Evolutionary conservation across 2,888 invertebrate species (phyloP), one percentile per base, ranked within the genome.

Genomic region (Cantharis rustica): DNA sequence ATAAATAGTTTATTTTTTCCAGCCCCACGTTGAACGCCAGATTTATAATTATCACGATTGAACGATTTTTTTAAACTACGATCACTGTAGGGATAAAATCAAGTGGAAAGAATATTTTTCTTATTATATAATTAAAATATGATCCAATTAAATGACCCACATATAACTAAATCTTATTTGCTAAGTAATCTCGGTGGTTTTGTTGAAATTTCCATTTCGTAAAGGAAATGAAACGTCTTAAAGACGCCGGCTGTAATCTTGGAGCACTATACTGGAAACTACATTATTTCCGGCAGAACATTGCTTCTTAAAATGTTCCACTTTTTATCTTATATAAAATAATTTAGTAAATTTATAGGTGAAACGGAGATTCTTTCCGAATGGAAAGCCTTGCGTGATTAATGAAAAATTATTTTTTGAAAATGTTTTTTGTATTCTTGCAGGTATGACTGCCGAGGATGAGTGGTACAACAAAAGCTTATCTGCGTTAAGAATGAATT

Each of bases 401-500:
- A 47, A 47, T 47, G 47, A 23, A 9, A 23, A 23, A 23, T 23
- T 23, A 5, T 9, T 23, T 23, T 23, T 23, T 9, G 9, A 17
- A 23, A 1, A 16, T 63, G 16, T 13, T 47, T 47, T n/a, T 47
- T 9, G n/a, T 31, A 78, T 80, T 78, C 72, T 88, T 87, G 61
- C 90, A 96, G 97, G 96, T 83, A 96, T 96, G 95, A 95, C 94
- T 82, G 94, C 96, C 69, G 96, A 96, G 88, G 98, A 96, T 88
- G 98, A 98, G 89, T 98, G 98, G 98, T 98, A 98, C 92, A 98
- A 98, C 91, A 98, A 98, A 90, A 97, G 97, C 86, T 91, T 98
- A 86, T 98, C 98, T 77, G 98, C 98, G 73, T 92, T 98, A 84
- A 93, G 98, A 88, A 98, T 98, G 98, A 98, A 98, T 91, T 94